These are phyloP conservation scores for Carcina quercana DNA, from an alignment of 2,888 invertebrate genomes.

Conservation along the genomic window DNA sequence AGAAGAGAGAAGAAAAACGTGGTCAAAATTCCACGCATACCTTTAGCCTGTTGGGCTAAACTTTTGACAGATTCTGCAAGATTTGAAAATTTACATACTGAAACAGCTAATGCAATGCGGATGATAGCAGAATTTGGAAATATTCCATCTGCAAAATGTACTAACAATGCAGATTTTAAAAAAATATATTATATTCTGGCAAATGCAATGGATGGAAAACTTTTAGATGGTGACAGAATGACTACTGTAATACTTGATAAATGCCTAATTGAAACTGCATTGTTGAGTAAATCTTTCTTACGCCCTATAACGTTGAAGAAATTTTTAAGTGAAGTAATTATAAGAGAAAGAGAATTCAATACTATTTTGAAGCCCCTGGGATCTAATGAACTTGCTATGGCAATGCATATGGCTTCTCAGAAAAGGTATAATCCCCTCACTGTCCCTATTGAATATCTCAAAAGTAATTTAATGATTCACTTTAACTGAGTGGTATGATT, in stretches of 20 bases:
- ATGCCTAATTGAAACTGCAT: conserved; percentile 48
- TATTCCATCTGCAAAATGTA: conserved; percentile 30
- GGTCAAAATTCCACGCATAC: conserved; percentile 23
- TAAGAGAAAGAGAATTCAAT: conserved; percentile 25
- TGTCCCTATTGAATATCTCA: conserved; percentile 27
- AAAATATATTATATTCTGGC: conserved; percentile 47
- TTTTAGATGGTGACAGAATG: conserved; percentile 28
- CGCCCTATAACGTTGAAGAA: conserved; percentile 25
- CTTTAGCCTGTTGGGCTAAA: conserved; percentile 47
- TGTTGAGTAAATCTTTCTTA: conserved; percentile 43
- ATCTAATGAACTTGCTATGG: conserved; percentile 28
- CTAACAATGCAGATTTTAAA: conserved; percentile 43
- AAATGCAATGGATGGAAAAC: conserved; percentile 55
- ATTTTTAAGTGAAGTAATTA: conserved; percentile 30
- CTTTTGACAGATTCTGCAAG: conserved; percentile 34
- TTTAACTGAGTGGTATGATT: neutral
- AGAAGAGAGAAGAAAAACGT: conserved; percentile 15
- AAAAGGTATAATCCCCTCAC: conserved; percentile 48
- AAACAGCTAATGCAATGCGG: conserved; percentile 41
- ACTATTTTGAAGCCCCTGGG: conserved; percentile 30
- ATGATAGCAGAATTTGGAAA: conserved; percentile 54
- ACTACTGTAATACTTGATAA: conserved; percentile 33
- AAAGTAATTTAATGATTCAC: neutral
- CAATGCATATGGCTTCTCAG: conserved; percentile 36
- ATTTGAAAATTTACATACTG: conserved; percentile 41